Base-by-base conservation (phyloP, 2,888 invertebrate species). In the Ormyrus pomaceus region DNA sequence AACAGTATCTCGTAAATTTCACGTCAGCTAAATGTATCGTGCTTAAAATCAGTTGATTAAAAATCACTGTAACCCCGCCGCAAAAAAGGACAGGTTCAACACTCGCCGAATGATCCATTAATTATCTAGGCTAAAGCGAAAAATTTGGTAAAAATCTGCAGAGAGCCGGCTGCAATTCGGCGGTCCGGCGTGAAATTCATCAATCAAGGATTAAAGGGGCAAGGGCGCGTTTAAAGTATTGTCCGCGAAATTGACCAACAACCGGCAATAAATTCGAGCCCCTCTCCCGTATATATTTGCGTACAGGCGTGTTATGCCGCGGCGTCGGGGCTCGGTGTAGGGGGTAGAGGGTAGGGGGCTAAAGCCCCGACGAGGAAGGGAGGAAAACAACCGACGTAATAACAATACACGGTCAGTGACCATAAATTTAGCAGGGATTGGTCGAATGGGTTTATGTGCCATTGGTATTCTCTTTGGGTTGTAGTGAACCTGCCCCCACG, bases 201-300 rank as follows among this genome's bases (percentile, higher is more conserved):
- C 70, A 75, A 75, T 79, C 74, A 69, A 48, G 64, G 53, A 70
- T 79, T 70, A 79, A 64, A 50, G 51, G 61, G 1, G 50, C 34
- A 19, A 9, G 50, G 7, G 8, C 51, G 13, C 56, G 10, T 70
- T 69, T 56, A 70, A 70, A 73, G 70, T 75, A 81, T 75, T 66
- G 77, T 74, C 55, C 66, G 66, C 61, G 50, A 77, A 72, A 80
- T 72, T 66, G 62, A 68, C 64, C 70, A 80, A 58, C 64, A 73
- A 69, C 46, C 64, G 34, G 46, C 73, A n/a, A 80, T 80, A 77
- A 80, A 80, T 80, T 65, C 51, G 50, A 4, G 19, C 51, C 50
- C 51, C 9, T 1, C 8, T 53, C 45, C 6, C 48, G 5, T 45
- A 50, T 45, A 56, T 50, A 77, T 58, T 19, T 66, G 19, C 53